Evolutionary conservation across 2,797 vertebrate species (phyloP).

Genomic region (Sciurus vulgaris): DNA sequence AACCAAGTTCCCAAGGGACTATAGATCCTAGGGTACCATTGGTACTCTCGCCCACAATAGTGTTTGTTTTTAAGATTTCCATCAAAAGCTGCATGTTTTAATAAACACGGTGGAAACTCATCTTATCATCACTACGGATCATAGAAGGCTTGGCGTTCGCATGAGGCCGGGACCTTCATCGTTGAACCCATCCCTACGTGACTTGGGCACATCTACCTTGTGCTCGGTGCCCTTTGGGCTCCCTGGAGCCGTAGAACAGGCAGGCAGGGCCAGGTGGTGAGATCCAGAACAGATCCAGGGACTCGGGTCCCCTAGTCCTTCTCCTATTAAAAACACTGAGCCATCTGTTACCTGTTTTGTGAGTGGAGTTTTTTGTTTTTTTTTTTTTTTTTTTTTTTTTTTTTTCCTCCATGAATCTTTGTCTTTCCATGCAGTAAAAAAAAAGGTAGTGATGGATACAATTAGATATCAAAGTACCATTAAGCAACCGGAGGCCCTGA

Average conservation of each 20-base stretch:
- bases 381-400: background rate
- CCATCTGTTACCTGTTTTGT: background rate
- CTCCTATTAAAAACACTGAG: background rate
- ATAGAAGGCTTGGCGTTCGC: background rate
- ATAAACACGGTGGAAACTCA: background rate
- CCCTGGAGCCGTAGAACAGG: too few relatives aligned
- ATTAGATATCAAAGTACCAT: background rate
- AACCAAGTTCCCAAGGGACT: background rate
- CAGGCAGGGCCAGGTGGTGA: background rate
- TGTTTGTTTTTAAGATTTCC: conserved; percentile 18
- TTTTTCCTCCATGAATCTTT: background rate
- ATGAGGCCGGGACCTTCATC: background rate
- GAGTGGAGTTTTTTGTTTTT: background rate
- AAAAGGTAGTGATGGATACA: background rate
- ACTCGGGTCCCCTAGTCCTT: background rate
- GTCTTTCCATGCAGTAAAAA: background rate
- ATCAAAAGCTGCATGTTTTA: background rate
- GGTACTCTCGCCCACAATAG: background rate
- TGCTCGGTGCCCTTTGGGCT: background rate
- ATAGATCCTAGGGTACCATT: background rate
- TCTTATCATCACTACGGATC: background rate
- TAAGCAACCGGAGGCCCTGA: background rate
- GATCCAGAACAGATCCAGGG: background rate
- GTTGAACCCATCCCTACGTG: background rate
- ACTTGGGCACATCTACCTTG: background rate